A percentile compares a stretch with the other conserved stretches of the same genome.
Evolutionary conservation across 2,888 invertebrate species (phyloP).

Genomic region (Thecocarcelia acutangulata): DNA sequence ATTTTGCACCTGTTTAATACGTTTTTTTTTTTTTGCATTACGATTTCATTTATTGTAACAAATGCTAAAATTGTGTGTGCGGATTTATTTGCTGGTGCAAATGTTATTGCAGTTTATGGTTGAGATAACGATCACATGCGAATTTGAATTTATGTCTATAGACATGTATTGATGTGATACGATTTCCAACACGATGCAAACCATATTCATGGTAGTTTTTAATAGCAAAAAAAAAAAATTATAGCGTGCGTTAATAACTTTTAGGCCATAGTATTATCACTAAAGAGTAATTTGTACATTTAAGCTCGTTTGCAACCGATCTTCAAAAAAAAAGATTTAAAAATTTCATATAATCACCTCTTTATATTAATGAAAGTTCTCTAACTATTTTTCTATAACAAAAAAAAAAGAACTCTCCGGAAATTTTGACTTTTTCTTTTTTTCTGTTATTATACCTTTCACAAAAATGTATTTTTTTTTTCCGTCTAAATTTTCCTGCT

Average conservation of each 20-base stretch:
- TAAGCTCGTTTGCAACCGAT: neutral
- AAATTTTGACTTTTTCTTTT: too few relatives aligned
- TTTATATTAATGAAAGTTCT: too few relatives aligned
- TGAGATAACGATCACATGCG: conserved; percentile 52
- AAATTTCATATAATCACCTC: too few relatives aligned
- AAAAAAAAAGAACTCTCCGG: too few relatives aligned
- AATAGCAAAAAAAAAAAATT: neutral
- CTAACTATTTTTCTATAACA: too few relatives aligned
- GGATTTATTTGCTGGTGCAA: neutral
- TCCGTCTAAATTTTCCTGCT: too few relatives aligned
- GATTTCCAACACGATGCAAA: conserved; percentile 11
- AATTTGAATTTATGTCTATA: conserved; percentile 57
- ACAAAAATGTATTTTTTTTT: too few relatives aligned
- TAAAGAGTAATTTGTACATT: neutral
- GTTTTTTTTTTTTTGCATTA: conserved; percentile 33
- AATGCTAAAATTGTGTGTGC: neutral
- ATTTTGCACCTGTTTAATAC: conserved; percentile 67
- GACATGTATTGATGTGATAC: conserved; percentile 54
- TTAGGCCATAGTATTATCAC: neutral
- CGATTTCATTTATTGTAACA: conserved; percentile 47
- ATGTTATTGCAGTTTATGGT: conserved; percentile 47
- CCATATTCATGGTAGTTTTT: neutral
- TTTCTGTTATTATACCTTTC: too few relatives aligned
- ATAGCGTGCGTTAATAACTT: neutral
- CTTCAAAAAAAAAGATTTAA: too few relatives aligned